Base-by-base conservation (phyloP, 2,797 vertebrate genomes). In the Bradypodion ventrale region DNA sequence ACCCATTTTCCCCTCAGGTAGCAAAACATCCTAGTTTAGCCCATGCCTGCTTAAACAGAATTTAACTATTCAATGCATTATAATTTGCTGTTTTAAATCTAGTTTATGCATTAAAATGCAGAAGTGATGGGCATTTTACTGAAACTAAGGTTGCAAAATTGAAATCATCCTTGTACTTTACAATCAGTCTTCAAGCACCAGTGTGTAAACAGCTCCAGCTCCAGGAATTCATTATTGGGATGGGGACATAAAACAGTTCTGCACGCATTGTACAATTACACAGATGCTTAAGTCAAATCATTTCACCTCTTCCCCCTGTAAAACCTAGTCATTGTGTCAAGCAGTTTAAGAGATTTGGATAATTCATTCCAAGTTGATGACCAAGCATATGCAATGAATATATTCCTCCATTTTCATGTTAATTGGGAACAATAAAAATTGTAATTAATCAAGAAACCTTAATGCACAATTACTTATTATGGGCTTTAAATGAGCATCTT, bases 251-350 rank as follows among this genome's bases (percentile, higher is more conserved):
- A 90, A 90, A 83, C 9, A 73, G 80, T 76, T 91, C 86, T 89
- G 21, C 4, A 75, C 66, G 69, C 84, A 2, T 16, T 88, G 1
- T 68, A 79, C 21, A 87, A 77, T 85, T 73, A 0, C 0, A 87
- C 75, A 75, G 2, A 60, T 62, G 68, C 1, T 82, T 16, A 65
- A 69, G 3, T 81, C 4, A 83, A 89, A 83, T 75, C 16, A 82
- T 75, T 37, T 79, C 78, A 46, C n/a, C 1, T 90, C 78, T 89
- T 90, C 90, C 23, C 6, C 69, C 87, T 91, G 87, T 77, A 85
- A 87, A 93, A 80, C 37, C 2, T 27, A 72, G 68, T 32, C 40
- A 2, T 84, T 87, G 21, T 65, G 76, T 83, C 29, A 81, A 87
- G 4, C 27, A 89, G 49, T 78, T 90, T 52, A 91, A 92, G 56